Base-by-base conservation (phyloP, 2,888 invertebrate genomes). In the Heliconius ismenius region DNA sequence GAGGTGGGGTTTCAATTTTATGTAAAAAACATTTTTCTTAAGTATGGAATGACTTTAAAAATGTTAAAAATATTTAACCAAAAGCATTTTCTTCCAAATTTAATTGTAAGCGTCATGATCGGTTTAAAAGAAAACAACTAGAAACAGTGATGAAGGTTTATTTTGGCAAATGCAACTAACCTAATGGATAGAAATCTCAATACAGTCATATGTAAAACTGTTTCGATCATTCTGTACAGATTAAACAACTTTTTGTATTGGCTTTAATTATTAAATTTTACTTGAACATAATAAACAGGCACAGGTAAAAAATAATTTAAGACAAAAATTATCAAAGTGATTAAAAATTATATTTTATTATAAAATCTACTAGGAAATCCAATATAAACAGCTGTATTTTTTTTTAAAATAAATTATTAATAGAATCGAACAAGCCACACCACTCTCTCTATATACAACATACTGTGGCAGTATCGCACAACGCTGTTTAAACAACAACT, bases 101-200 rank as follows among this genome's bases (percentile, higher is more conserved):
- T 32, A 32, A 32, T 32, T 32, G 7, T 32, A 32, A 7, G 32
- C 9, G 7, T 32, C 32, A 32, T 92, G 87, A 11, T 7, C 21
- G 3, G 18, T 62, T 49, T 15, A 24, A 68, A 81, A 80, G 68
- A 77, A 80, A 81, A 81, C 76, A 76, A 74, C 49, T 81, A 81
- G 80, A 85, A 92, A 92, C 92, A 92, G 92, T 93, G 91, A 93
- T 91, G 89, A 91, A 92, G 90, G 91, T 93, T 93, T 93, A 93
- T 93, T 93, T 93, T 93, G 93, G 93, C 92, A 93, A 93, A 93
- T 93, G 90, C 90, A 90, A 90, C 91, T 93, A 93, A 89, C 91
- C 92, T 93, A 93, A 85, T 90, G 87, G 86, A 87, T 87, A 82
- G 86, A 91, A 90, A 91, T 90, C 88, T 92, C 91, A 90, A 90